Evolutionary conservation across 2,113 vertebrate genomes (phyloP).

Genomic region (Neofelis nebulosa): DNA sequence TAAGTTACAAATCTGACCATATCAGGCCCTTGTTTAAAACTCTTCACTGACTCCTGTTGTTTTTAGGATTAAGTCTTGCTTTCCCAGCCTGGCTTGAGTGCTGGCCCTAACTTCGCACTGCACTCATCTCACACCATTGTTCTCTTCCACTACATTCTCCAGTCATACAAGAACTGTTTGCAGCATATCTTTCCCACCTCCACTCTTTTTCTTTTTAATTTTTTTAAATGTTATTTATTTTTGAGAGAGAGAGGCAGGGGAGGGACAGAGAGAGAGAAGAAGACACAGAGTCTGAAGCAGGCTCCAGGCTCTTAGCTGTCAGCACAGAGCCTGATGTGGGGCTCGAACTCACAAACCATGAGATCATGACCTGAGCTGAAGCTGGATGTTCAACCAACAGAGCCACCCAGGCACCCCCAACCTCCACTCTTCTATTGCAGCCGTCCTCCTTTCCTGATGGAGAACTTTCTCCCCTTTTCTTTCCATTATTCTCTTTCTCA

Average conservation of each 20-base stretch:
- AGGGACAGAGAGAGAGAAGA: too few species aligned
- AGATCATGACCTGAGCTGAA: too few species aligned
- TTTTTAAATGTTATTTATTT: too few species aligned
- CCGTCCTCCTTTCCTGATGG: not conserved
- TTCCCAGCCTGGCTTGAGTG: not conserved
- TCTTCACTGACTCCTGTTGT: not conserved
- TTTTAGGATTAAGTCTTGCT: not conserved
- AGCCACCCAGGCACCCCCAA: not conserved
- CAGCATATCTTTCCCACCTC: not conserved
- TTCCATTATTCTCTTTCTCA: not conserved
- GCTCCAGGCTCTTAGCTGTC: too few species aligned
- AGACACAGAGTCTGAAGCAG: too few species aligned
- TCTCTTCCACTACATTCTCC: not conserved
- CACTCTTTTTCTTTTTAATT: not conserved
- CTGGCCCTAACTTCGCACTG: not conserved
- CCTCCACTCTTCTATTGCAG: not conserved
- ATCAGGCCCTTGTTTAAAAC: not conserved
- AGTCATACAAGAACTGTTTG: not conserved
- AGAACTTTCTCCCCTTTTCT: not conserved
- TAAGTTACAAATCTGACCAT: conserved; percentile 17
- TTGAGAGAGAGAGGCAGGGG: too few species aligned
- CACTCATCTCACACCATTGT: not conserved
- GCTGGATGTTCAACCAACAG: too few species aligned
- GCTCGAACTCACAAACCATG: too few species aligned
- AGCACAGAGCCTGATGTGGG: too few species aligned